These are phyloP conservation scores for Hydractinia echinata DNA, from an alignment of 30 jellyfish, hydroid and myxozoan genomes.

Conservation along the genomic window DNA sequence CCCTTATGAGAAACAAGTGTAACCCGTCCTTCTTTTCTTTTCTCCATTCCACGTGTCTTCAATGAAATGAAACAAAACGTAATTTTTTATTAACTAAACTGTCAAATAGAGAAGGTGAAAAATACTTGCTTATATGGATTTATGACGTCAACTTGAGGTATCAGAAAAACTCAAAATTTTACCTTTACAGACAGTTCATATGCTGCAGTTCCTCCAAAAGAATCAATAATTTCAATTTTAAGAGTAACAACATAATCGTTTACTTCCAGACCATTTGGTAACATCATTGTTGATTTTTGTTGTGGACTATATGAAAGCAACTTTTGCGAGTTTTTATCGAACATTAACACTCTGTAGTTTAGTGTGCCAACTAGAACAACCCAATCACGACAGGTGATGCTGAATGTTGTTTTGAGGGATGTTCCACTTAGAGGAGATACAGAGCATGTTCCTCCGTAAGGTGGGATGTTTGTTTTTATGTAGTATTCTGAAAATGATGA, in stretches of 20 bases:
- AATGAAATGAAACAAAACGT: too few relatives aligned
- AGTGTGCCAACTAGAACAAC: neutral
- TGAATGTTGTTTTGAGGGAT: conserved; percentile 1
- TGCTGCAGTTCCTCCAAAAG: conserved; percentile 6
- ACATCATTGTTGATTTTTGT: neutral
- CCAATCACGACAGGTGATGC: conserved; percentile 21
- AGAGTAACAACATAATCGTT: conserved; percentile 16
- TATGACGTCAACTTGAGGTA: neutral
- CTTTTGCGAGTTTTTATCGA: neutral
- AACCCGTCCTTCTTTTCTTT: too few relatives aligned
- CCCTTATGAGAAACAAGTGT: too few relatives aligned
- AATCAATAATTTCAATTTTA: conserved; percentile 18
- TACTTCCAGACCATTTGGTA: conserved; percentile 9
- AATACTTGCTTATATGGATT: too few relatives aligned
- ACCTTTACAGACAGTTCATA: conserved; percentile 19
- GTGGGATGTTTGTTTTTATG: neutral
- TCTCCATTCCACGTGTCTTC: too few relatives aligned
- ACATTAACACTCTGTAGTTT: neutral
- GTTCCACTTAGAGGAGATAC: conserved; percentile 19
- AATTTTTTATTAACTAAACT: too few relatives aligned
- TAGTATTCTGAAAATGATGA: conserved; percentile 21
- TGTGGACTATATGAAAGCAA: conserved; percentile 23
- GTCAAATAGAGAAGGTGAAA: too few relatives aligned
- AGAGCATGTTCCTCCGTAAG: conserved; percentile 27
- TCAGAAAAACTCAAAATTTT: neutral